Percentiles rank a stretch among this genome's conserved stretches.
Conservation (phyloP, 2,888 invertebrate species). For the Boloria selene region DNA sequence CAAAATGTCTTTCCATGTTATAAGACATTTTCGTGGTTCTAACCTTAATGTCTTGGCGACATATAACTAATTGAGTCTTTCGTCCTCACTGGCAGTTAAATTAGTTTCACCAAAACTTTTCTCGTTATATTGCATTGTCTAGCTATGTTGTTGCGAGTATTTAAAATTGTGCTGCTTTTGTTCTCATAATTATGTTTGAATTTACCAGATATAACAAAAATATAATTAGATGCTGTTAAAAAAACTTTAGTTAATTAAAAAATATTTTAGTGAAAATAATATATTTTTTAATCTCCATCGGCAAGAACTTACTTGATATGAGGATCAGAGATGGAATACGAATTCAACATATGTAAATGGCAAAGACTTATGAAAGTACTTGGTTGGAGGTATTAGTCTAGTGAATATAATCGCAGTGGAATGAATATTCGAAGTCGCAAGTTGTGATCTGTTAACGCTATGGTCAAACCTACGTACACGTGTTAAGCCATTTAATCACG, state of each 20-base stretch:
- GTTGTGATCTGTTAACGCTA: neutral
- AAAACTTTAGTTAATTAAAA: too few relatives aligned
- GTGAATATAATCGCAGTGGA: too few relatives aligned
- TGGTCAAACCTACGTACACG: too few relatives aligned
- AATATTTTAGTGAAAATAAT: too few relatives aligned
- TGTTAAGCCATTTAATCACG: too few relatives aligned
- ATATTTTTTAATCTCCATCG: too few relatives aligned
- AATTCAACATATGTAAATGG: too few relatives aligned
- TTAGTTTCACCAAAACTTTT: constrained; percentile 45
- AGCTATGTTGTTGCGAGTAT: constrained; percentile 21
- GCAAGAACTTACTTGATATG: too few relatives aligned
- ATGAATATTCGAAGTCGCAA: too few relatives aligned
- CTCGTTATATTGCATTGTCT: constrained; percentile 18
- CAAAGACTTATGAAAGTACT: neutral
- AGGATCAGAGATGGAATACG: too few relatives aligned
- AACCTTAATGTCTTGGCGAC: constrained; percentile 41
- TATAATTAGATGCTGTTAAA: too few relatives aligned
- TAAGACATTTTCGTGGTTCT: constrained; percentile 37
- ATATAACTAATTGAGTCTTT: constrained; percentile 46
- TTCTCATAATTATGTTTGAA: neutral
- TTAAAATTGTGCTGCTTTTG: constrained; percentile 13
- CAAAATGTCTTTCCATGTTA: constrained; percentile 31
- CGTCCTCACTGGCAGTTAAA: constrained; percentile 47
- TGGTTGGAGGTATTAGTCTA: neutral
- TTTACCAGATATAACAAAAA: too few relatives aligned